Evolutionary conservation across 2,797 vertebrate genomes (phyloP).

Genomic region (Odontamblyopus rebecca): DNA sequence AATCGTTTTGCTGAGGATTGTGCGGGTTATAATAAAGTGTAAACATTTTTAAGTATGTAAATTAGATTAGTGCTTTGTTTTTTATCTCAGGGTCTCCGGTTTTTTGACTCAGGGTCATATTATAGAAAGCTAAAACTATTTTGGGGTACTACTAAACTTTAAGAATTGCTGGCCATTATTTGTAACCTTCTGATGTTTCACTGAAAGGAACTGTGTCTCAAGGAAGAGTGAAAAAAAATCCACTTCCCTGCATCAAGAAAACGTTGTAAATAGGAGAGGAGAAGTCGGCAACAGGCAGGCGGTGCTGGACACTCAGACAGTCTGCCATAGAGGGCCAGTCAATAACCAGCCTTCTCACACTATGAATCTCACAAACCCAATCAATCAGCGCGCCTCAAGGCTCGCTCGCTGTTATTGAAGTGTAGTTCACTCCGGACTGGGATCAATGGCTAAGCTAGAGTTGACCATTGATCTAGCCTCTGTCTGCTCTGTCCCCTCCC

Average conservation of each 20-base stretch:
- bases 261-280: slow-evolving; percentile 20
- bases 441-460: slow-evolving; percentile 61
- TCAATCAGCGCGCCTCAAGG: slow-evolving; percentile 55
- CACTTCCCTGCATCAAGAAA: slow-evolving; percentile 23
- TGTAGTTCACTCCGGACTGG: slow-evolving; percentile 51
- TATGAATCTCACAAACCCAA: slow-evolving; percentile 62
- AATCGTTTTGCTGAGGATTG: no score
- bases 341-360: slow-evolving; percentile 58
- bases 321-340: slow-evolving; percentile 48
- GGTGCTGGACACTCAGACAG: slow-evolving; percentile 48
- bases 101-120: neutral
- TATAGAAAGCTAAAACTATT: neutral
- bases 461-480: slow-evolving; percentile 55
- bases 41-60: no score
- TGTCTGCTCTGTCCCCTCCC: slow-evolving; percentile 38
- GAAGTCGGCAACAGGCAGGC: slow-evolving; percentile 19
- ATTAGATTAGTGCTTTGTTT: neutral
- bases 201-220: slow-evolving; percentile 20
- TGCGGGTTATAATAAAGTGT: no score
- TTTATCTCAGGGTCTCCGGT: no score
- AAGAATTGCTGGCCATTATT: neutral
- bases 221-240: slow-evolving; percentile 14
- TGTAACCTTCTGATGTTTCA: slow-evolving; percentile 13
- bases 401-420: slow-evolving; percentile 48
- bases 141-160: neutral